These are phyloP conservation scores for Mesoclemmys tuberculata DNA, from an alignment of 2,113 vertebrate genomes.

Conservation along the genomic window DNA sequence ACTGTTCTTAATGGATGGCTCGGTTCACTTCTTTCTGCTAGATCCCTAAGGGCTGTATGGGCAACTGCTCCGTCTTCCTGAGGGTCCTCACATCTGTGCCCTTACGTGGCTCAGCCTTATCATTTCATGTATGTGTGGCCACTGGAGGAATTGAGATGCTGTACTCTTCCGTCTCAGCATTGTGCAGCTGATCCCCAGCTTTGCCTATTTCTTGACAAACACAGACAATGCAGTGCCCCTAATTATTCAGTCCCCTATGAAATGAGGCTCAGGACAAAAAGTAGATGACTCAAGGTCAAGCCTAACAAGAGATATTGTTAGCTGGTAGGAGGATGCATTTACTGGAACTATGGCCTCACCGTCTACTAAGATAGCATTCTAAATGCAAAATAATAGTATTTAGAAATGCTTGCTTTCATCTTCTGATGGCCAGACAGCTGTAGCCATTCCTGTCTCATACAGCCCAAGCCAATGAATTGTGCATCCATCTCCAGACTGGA, in stretches of 20 bases:
- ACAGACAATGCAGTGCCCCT: not conserved
- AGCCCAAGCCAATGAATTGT: not conserved
- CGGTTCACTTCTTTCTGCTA: not conserved
- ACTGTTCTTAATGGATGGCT: not conserved
- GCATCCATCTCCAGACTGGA: not conserved
- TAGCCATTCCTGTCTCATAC: not conserved
- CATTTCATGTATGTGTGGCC: not conserved
- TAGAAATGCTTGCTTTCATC: not conserved
- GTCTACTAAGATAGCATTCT: conserved; percentile 6
- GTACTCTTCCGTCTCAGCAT: not conserved
- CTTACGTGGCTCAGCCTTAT: not conserved
- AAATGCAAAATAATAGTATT: not conserved
- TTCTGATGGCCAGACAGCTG: not conserved
- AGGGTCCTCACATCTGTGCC: not conserved
- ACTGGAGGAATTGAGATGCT: not conserved
- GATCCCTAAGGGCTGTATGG: not conserved
- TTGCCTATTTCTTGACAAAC: not conserved
- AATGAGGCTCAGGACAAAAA: conserved; percentile 15
- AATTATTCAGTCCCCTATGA: not conserved
- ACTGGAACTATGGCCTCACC: not conserved
- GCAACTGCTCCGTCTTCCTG: not conserved
- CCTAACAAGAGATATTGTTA: not conserved
- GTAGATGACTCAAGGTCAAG: not conserved
- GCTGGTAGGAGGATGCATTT: not conserved
- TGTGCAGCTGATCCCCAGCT: not conserved